Evolutionary conservation across 1,140 invertebrate species (phyloP).

Genomic region (Pollicipes pollicipes): DNA sequence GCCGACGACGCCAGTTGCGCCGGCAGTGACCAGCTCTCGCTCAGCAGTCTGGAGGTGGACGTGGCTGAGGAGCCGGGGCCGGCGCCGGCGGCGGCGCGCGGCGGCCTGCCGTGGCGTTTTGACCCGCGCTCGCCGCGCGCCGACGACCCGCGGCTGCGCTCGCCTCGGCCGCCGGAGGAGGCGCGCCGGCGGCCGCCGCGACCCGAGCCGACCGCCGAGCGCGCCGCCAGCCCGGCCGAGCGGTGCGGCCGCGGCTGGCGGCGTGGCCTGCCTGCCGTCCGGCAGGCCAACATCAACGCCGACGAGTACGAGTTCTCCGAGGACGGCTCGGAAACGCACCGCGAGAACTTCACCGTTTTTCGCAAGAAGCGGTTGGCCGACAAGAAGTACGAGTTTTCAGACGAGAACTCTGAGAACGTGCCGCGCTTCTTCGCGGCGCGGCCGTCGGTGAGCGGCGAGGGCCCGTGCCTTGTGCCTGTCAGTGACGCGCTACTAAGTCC

Average conservation of each 20-base stretch:
- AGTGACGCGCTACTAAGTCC: not conserved
- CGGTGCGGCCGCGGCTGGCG: conserved; percentile 3
- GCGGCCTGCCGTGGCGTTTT: not conserved
- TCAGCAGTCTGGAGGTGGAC: not conserved
- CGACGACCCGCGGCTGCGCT: not conserved
- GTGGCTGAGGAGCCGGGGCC: not conserved
- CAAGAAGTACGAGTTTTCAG: conserved; percentile 79
- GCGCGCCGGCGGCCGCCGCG: not conserved
- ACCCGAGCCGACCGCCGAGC: not conserved
- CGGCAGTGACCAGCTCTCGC: not conserved
- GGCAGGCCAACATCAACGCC: conserved; percentile 25
- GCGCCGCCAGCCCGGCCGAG: conserved; percentile 5
- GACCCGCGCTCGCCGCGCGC: not conserved
- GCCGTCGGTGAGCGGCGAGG: not conserved
- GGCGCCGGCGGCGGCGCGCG: not conserved
- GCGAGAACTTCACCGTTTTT: conserved; percentile 41
- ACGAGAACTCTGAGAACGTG: conserved; percentile 47
- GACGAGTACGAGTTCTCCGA: conserved; percentile 71
- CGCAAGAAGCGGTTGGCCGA: conserved; percentile 48
- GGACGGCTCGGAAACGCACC: conserved; percentile 39
- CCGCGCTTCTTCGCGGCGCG: conserved; percentile 6
- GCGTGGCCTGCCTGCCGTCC: conserved; percentile 16
- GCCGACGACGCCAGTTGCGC: not conserved
- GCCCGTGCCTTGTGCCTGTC: not conserved
- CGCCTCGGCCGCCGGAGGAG: not conserved